Evolutionary conservation across 1,140 invertebrate species (phyloP), one percentile per base, ranked within the genome.

Genomic region (Trichomalopsis sarcophagae): DNA sequence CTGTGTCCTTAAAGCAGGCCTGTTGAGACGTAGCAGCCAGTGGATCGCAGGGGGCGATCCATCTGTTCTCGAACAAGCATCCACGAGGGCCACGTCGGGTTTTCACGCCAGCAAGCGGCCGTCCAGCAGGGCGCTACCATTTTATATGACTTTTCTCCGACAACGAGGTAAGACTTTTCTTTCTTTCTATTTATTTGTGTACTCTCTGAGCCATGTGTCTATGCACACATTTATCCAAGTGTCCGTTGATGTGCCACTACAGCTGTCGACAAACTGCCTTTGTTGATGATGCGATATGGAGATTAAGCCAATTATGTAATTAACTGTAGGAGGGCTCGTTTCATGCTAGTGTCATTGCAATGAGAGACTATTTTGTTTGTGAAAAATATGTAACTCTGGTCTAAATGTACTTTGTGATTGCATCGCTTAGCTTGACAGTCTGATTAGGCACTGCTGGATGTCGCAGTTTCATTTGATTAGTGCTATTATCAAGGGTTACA

Each of bases 141-240:
- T 96, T 96, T 96, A 96, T 96, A 96, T 96, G 96, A 96, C 95
- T 96, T 96, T 96, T 96, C 95, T 94, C 95, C 95, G 94, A 94
- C 95, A 94, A 94, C 95, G 94, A 96, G 95, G 95, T 96, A 90
- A 95, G 94, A 7, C 9, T 36, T 23, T 36, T 40, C 27, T 75
- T n/a, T 21, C 21, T 1, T 21, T 14, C 4, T 62, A 6, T 21
- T 62, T 62, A 21, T 62, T n/a, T 62, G 6, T 21, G 17, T 44
- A 44, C 0, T 21, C 17, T 5, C 1, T n/a, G 4, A n/a, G 1
- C 21, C 21, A n/a, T 62, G 2, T 55, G 11, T 55, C 13, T 17
- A 17, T 55, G 5, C 17, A 55, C 50, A 55, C 13, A 3, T 21
- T 55, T 55, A 10, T 44, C 40, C 40, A 55, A 55, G 5, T 21